Evolutionary conservation across 2,888 invertebrate species (phyloP), one percentile per base, ranked within the genome.

Genomic region (Loripinus fragilis): DNA sequence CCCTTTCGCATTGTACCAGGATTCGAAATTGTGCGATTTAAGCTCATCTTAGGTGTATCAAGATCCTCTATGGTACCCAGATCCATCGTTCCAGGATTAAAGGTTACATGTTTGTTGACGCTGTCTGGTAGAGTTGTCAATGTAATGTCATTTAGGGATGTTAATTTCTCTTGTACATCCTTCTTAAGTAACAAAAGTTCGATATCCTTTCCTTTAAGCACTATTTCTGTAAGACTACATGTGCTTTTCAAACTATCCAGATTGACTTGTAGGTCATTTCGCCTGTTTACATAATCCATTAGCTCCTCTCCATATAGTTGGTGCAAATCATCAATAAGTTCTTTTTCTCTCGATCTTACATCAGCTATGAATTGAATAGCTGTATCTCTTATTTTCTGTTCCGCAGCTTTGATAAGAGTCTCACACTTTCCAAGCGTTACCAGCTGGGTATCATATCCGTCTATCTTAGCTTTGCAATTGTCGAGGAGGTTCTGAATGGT

Each of bases 191-290:
- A 87, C 64, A 94, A 87, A 23, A 94, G 89, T 84, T 94, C 94
- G 33, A 94, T 94, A 76, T 94, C 94, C 81, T 93, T 93, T 41
- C 93, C 93, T 67, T 93, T 91, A 17, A 94, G 87, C n/a, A 94
- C 93, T 17, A 94, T 87, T 79, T 94, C 93, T 0, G 93, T 93
- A 41, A 94, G 87, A 84, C 86, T 93, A 78, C 93, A 93, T 17
- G 94, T 94, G 84, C 93, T 93, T 76, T 92, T 92, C 35, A 94
- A 81, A 71, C 92, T 90, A 69, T 93, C 93, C 55, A 93, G 84
- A 71, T 90, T 92, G 28, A 85, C 85, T 73, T 91, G 90, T 85
- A 92, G 88, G 64, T 92, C 91, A n/a, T 77, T 81, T 76, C 91
- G 89, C 75, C 90, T 87, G 17, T 90, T 88, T 28, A 93, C 91